Evolutionary conservation across 2,888 invertebrate species (phyloP).

Genomic region (Cactoblastis cactorum): DNA sequence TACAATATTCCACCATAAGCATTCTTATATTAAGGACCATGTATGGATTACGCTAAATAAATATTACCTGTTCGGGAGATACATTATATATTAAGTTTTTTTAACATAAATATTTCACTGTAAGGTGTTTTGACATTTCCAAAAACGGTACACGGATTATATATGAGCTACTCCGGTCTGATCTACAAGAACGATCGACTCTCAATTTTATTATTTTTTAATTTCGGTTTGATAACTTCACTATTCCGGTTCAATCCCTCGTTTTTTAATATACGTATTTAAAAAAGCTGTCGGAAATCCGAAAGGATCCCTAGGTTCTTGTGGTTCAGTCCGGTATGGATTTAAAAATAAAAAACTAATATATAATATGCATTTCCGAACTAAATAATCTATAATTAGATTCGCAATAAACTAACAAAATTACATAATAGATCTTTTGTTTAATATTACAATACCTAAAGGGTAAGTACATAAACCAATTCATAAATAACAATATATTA

Average conservation of each 20-base stretch:
- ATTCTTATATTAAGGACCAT: constrained; percentile 76
- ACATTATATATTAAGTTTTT: constrained; percentile 1
- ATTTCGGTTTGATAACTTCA: too few species aligned
- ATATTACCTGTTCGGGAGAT: constrained; percentile 16
- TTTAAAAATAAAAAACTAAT: constrained; percentile 8
- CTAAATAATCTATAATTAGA: constrained; percentile 34
- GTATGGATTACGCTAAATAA: constrained; percentile 40
- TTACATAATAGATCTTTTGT: constrained; percentile 44
- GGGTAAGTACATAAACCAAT: constrained; percentile 75
- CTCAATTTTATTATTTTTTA: too few species aligned
- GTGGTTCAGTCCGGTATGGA: too few species aligned
- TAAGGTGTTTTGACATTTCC: neutral
- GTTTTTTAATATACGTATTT: too few species aligned
- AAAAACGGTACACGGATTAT: neutral
- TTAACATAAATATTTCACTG: constrained; percentile 8
- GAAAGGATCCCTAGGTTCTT: too few species aligned
- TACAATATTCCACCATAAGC: constrained; percentile 52
- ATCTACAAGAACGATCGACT: too few species aligned
- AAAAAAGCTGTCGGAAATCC: too few species aligned
- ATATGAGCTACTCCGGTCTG: neutral
- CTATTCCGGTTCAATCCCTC: too few species aligned
- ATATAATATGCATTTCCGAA: constrained; percentile 20
- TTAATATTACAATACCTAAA: constrained; percentile 41
- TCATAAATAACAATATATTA: constrained; percentile 49
- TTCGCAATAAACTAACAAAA: constrained; percentile 42